These are phyloP conservation scores for Habroteleia sp. DNA, from an alignment of 2,888 invertebrate genomes.

Conservation along the genomic window DNA sequence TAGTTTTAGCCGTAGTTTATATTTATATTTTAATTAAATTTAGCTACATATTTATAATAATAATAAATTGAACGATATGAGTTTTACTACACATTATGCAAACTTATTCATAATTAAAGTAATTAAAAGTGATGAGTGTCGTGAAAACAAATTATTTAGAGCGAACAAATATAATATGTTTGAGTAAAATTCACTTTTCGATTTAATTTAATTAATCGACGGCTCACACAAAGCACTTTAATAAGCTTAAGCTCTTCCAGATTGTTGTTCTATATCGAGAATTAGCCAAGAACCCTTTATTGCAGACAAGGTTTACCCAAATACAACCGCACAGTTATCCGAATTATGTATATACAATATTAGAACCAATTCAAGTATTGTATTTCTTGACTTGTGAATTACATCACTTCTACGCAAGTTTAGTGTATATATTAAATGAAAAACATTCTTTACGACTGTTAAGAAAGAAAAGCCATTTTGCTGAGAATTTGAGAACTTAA, in stretches of 20 bases:
- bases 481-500: constrained; percentile 8
- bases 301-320: constrained; percentile 46
- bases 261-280: constrained; percentile 63
- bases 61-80: too few relatives aligned
- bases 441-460: constrained; percentile 22
- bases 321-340: constrained; percentile 26
- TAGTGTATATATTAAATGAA: constrained; percentile 34
- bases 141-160: constrained; percentile 48
- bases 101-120: constrained; percentile 30
- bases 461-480: constrained; percentile 6
- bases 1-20: too few relatives aligned
- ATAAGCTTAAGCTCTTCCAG: constrained; percentile 63
- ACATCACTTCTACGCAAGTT: constrained; percentile 45
- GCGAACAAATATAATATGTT: constrained; percentile 46
- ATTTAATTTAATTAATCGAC: constrained; percentile 63
- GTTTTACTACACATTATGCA: neutral
- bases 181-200: constrained; percentile 53
- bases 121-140: constrained; percentile 60
- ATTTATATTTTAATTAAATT: too few relatives aligned
- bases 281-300: constrained; percentile 62
- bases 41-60: too few relatives aligned
- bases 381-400: constrained; percentile 50
- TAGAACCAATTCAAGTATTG: constrained; percentile 47
- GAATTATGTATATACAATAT: constrained; percentile 53
- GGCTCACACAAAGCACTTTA: constrained; percentile 58